Evolutionary conservation across 2,113 vertebrate genomes (phyloP).

Genomic region (Nicator chloris): DNA sequence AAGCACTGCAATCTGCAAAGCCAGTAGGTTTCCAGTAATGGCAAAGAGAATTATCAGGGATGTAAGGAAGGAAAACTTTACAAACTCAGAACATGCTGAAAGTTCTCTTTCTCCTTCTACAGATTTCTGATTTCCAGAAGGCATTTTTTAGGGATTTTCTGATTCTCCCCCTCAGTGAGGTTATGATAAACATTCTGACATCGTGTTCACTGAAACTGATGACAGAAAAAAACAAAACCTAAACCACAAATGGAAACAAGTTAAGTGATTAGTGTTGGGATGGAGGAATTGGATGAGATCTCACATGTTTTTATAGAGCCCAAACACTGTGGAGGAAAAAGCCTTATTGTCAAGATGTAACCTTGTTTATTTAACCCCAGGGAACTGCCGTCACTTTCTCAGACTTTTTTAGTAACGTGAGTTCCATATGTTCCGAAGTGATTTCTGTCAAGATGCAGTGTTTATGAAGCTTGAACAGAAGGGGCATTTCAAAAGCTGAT

Average conservation of each 20-base stretch:
- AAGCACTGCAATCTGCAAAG: not conserved
- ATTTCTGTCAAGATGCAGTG: constrained; percentile 32
- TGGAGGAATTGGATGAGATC: not conserved
- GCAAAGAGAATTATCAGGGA: not conserved
- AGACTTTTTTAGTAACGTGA: not conserved
- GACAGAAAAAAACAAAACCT: not conserved
- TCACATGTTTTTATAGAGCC: not conserved
- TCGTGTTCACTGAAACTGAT: not conserved
- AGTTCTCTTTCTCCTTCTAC: not conserved
- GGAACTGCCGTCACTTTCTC: not conserved
- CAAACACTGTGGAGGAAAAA: not conserved
- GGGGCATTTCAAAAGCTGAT: not conserved
- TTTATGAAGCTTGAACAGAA: constrained; percentile 5
- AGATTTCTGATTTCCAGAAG: not conserved
- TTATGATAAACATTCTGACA: not conserved
- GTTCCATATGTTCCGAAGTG: not conserved
- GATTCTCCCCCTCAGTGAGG: not conserved
- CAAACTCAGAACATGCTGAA: not conserved
- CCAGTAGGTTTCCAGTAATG: not conserved
- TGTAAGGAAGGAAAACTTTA: not conserved
- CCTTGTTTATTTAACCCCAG: not conserved
- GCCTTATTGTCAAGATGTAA: not conserved
- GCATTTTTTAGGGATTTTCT: not conserved
- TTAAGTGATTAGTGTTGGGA: not conserved
- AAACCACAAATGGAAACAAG: not conserved